Base-by-base conservation (phyloP, 2,113 vertebrate genomes). In the Ailuropoda melanoleuca region DNA sequence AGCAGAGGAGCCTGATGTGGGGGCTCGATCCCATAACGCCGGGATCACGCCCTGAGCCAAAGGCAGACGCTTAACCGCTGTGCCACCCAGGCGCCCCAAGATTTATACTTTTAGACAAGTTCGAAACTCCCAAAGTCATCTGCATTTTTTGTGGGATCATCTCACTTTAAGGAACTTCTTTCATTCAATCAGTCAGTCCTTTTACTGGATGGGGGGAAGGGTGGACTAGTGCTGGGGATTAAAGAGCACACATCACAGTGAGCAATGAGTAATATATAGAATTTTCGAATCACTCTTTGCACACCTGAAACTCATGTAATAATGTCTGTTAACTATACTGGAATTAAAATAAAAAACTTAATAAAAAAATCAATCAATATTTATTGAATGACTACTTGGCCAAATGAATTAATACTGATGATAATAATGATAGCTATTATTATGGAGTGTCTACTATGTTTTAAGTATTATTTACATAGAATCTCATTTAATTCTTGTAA, bases 391-490 rank as follows among this genome's bases (percentile, higher is more conserved):
- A 64, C 64, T 83, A 29, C 55, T 31, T 92, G 92, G 53, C 53
- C 48, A 85, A 87, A 87, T 92, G 85, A 96, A 96, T 90, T 90
- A 90, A 93, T 93, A 74, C 53, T 89, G 72, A 75, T 58, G 46
- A 97, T 75, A 87, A 62, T 95, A 80, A 93, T 60, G 55, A 88
- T 78, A 74, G 80, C 88, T 43, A 64, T 95, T 96, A 74, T 66
- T 66, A 81, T 62, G 31, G 75, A 84, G 24, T 75, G 43, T 80
- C 55, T 96, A 29, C 66, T 55, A 70, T 81, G 34, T 58, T 26
- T 60, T 72, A 96, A 94, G 92, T 55, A 62, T 90, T 83, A 55
- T 97, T 93, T 90, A 93, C 83, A 17, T 74, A 90, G 84, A n/a
- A 90, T 62, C 68, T 89, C 74, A 48, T 95, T 81, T 90, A 92